Evolutionary conservation across 2,797 vertebrate genomes (phyloP).

Genomic region (Propithecus perrieri): DNA sequence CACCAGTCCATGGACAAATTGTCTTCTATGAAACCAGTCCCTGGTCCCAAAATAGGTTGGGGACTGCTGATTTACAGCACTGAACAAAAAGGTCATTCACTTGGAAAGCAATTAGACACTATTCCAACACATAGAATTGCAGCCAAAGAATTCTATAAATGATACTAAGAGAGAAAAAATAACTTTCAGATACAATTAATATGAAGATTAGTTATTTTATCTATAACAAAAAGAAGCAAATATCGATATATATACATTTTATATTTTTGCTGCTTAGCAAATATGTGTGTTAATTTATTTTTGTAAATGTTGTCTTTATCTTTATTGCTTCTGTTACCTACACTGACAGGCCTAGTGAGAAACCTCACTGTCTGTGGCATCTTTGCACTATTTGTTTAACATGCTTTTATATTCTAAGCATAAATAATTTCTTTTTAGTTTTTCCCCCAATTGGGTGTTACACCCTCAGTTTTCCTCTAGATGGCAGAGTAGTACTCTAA

Average conservation of each 20-base stretch:
- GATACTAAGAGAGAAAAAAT: neutral
- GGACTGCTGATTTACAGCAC: neutral
- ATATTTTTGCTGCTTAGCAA: neutral
- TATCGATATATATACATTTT: neutral
- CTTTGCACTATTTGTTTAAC: neutral
- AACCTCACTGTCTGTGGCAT: neutral
- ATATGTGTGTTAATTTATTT: neutral
- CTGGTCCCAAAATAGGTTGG: no score
- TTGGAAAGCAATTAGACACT: neutral
- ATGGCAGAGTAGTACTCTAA: conserved; percentile 80
- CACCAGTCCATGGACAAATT: no score
- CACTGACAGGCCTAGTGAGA: neutral
- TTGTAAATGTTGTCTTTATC: neutral
- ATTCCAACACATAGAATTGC: neutral
- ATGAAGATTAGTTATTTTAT: neutral
- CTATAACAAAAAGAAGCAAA: neutral
- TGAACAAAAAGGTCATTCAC: neutral
- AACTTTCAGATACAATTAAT: neutral
- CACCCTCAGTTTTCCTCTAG: conserved; percentile 78
- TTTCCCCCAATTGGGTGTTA: neutral
- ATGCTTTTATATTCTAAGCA: neutral
- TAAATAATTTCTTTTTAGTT: neutral
- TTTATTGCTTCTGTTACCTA: neutral
- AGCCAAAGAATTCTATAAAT: neutral
- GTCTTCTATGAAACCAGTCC: no score